A percentile compares a stretch with the other conserved stretches of the same genome.
Conservation (phyloP, 2,888 invertebrate species). For the Graphium colonna region DNA sequence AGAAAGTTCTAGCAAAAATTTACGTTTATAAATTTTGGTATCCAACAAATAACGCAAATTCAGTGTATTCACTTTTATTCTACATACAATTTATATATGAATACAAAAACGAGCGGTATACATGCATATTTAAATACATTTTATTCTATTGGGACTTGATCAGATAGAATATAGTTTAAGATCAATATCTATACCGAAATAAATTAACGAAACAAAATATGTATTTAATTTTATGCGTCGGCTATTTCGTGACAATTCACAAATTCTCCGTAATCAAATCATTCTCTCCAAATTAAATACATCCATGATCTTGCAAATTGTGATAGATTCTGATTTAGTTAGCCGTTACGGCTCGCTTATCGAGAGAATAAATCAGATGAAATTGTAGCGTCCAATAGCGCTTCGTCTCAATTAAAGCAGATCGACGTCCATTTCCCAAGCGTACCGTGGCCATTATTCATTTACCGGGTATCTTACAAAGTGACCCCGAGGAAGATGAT, state of each 20-base stretch:
- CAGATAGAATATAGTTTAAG: too few species aligned
- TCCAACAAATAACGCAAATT: slow-evolving; percentile 4
- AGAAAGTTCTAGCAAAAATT: slow-evolving; percentile 41
- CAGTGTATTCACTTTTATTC: too few species aligned
- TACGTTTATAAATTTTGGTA: slow-evolving; percentile 30
- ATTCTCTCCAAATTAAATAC: neutral
- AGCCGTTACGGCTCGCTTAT: slow-evolving; percentile 1
- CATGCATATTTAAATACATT: too few species aligned
- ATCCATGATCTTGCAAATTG: neutral
- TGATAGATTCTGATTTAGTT: slow-evolving; percentile 1
- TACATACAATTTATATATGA: too few species aligned
- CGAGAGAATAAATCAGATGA: slow-evolving; percentile 14
- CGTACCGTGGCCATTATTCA: slow-evolving; percentile 32
- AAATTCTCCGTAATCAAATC: neutral
- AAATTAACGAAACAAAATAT: too few species aligned
- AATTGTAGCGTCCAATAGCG: slow-evolving; percentile 23
- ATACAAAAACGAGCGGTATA: too few species aligned
- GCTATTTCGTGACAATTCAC: too few species aligned
- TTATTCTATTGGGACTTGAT: too few species aligned
- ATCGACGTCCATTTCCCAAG: slow-evolving; percentile 38
- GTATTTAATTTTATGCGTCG: too few species aligned
- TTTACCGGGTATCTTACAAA: slow-evolving; percentile 10
- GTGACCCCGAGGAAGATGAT: neutral
- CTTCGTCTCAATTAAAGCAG: slow-evolving; percentile 38
- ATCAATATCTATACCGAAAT: too few species aligned